Conservation (phyloP, 1,140 invertebrate genomes). For the Camponotus floridanus region DNA sequence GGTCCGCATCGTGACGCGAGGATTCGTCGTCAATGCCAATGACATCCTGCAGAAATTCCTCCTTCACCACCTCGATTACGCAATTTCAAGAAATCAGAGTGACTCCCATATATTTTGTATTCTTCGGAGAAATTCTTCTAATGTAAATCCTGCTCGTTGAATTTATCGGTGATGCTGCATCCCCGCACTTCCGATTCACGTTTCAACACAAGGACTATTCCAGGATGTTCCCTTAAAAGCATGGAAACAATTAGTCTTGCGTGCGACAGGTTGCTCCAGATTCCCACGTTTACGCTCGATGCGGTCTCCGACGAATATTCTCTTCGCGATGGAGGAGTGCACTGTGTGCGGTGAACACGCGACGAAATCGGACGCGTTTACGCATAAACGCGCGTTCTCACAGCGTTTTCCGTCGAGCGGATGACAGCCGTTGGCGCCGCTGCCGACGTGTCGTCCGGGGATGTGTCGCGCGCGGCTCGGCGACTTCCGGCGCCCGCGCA, state of each 20-base stretch:
- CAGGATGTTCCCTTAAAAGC: not conserved
- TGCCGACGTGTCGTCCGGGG: conserved; percentile 54
- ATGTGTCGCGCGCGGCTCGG: conserved; percentile 83
- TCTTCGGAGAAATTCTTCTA: not conserved
- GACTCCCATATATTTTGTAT: not conserved
- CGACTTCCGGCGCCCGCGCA: conserved; percentile 85
- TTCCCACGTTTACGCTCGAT: not conserved
- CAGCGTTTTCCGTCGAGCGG: conserved; percentile 37
- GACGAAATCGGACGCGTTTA: not conserved
- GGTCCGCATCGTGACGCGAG: not conserved
- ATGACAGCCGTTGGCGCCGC: conserved; percentile 36
- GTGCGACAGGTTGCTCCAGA: not conserved
- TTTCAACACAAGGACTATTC: not conserved
- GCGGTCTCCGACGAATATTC: not conserved
- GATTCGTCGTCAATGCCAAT: not conserved
- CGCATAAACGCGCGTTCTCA: conserved; percentile 17
- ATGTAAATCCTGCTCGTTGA: not conserved
- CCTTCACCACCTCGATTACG: not conserved
- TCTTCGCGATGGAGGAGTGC: not conserved
- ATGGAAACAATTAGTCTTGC: conserved; percentile 4
- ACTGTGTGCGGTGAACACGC: not conserved
- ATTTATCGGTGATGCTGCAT: not conserved
- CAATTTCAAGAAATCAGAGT: not conserved
- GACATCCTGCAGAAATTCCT: not conserved
- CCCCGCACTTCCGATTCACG: not conserved